Conservation (phyloP, 1,140 invertebrate species). For the Procambarus clarkii region DNA sequence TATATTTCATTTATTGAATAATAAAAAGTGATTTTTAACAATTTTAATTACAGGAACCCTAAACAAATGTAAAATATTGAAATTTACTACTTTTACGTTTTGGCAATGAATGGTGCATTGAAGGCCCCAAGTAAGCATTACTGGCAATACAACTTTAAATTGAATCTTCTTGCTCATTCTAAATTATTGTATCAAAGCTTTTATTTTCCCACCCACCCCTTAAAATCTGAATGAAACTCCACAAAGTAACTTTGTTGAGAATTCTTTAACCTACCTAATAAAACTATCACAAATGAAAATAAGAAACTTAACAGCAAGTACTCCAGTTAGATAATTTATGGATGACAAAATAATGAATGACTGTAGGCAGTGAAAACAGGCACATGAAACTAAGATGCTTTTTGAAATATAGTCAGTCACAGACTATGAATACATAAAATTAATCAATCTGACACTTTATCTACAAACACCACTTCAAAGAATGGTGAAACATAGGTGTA, state of each 20-base stretch:
- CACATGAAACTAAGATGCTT: conserved; percentile 52
- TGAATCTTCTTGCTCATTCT: neutral
- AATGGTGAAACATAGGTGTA: conserved; percentile 58
- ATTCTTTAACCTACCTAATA: conserved; percentile 19
- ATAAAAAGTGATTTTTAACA: too few species aligned
- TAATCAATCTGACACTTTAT: conserved; percentile 47
- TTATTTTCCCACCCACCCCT: neutral
- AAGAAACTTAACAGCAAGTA: conserved; percentile 9
- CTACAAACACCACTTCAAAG: conserved; percentile 62
- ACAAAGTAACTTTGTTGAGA: conserved; percentile 21
- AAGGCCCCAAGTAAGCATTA: conserved; percentile 7
- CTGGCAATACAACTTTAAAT: neutral
- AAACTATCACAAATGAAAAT: conserved; percentile 24
- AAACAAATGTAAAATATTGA: neutral
- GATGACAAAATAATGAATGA: conserved; percentile 17
- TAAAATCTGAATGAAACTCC: neutral
- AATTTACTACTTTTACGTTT: too few species aligned
- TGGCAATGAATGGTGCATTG: neutral
- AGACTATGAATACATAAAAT: conserved; percentile 47
- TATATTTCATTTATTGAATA: too few species aligned
- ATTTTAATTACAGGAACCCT: neutral
- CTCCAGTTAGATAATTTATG: conserved; percentile 6
- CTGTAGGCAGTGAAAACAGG: conserved; percentile 50
- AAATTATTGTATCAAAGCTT: neutral
- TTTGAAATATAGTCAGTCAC: conserved; percentile 40